Percentiles rank a stretch among this genome's conserved stretches.
These are phyloP conservation scores for Dicrostonyx torquatus DNA, from an alignment of 2,797 vertebrate species.

Conservation along the genomic window DNA sequence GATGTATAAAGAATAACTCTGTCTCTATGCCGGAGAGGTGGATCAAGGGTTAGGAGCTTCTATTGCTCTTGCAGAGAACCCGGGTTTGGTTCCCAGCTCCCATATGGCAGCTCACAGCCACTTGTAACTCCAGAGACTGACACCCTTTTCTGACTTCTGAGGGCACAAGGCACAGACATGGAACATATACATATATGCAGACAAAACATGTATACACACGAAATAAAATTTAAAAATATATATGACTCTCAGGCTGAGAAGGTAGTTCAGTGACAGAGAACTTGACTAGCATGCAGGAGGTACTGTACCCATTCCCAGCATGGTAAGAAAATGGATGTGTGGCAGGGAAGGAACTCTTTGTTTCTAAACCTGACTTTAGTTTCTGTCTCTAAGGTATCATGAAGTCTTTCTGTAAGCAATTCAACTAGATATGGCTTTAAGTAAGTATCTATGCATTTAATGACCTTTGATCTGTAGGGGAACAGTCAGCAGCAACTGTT, in stretches of 20 bases:
- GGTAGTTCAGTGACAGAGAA: background rate
- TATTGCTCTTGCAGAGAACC: background rate
- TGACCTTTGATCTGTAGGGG: background rate
- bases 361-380: slow-evolving; percentile 1
- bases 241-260: background rate
- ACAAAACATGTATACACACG: background rate
- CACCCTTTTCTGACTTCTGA: background rate
- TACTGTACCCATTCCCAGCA: background rate
- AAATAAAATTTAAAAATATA: background rate
- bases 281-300: background rate
- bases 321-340: background rate
- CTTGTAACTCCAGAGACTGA: background rate
- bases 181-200: background rate
- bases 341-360: background rate
- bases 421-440: background rate
- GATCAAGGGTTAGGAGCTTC: background rate
- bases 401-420: background rate
- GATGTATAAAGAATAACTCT: background rate
- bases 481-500: background rate
- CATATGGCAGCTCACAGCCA: background rate
- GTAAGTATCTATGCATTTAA: background rate
- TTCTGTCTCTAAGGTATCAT: background rate
- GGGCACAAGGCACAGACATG: background rate
- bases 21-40: background rate
- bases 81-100: background rate